A percentile compares a stretch with the other conserved stretches of the same genome.
phyloP scores from a whole-genome alignment of 2,888 invertebrate species.

The Smittia sp. region DNA sequence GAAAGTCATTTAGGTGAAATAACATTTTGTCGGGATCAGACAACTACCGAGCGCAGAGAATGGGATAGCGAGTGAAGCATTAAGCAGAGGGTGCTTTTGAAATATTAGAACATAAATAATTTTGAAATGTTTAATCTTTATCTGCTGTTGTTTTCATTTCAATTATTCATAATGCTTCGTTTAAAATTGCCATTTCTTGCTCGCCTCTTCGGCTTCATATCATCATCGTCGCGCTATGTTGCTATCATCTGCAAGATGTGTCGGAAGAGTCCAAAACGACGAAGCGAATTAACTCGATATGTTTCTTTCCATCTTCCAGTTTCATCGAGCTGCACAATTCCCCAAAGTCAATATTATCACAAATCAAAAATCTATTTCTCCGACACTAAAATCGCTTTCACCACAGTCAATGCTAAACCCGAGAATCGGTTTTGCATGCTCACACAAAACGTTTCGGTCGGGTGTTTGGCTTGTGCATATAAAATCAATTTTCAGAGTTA shows the following conservation, averaged over 20 bases:
- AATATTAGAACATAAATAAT: conserved; percentile 41
- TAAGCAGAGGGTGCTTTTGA: conserved; percentile 31
- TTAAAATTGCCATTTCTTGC: neutral
- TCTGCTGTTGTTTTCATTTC: conserved; percentile 38
- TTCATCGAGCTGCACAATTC: conserved; percentile 10
- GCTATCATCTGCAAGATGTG: too few relatives aligned
- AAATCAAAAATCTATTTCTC: conserved; percentile 34
- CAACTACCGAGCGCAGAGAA: neutral
- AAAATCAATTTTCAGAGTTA: conserved; percentile 38
- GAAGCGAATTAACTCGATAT: neutral
- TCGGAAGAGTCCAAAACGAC: neutral
- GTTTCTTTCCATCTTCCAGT: neutral
- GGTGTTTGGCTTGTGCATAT: conserved; percentile 26
- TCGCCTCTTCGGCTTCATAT: neutral
- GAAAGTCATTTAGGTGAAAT: conserved; percentile 26
- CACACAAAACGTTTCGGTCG: conserved; percentile 13
- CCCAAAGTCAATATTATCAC: conserved; percentile 40
- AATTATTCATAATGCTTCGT: conserved; percentile 39
- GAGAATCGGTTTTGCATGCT: neutral
- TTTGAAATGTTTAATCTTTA: conserved; percentile 41
- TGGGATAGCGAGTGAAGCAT: too few relatives aligned
- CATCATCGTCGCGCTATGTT: neutral
- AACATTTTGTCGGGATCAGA: conserved; percentile 12
- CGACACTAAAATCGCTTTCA: conserved; percentile 9
- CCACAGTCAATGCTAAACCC: conserved; percentile 10